Evolutionary conservation across 2,797 vertebrate genomes (phyloP).

Genomic region (Zalophus californianus): DNA sequence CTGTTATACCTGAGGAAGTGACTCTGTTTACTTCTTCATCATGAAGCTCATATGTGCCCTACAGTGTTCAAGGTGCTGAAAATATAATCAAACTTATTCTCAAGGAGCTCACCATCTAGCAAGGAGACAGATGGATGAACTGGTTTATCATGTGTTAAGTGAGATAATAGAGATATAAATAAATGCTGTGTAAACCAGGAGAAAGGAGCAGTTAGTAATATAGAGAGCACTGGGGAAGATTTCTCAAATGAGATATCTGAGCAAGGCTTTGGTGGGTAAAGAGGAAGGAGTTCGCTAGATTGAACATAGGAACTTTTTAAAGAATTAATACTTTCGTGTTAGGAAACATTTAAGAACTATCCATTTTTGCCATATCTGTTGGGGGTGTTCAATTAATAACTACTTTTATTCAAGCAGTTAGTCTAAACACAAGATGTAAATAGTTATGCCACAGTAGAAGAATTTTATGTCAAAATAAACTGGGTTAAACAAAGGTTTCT

Average conservation of each 20-base stretch:
- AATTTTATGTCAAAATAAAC: slow-evolving; percentile 36
- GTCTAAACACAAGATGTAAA: background rate
- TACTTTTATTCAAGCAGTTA: background rate
- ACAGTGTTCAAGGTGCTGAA: background rate
- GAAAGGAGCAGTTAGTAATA: slow-evolving; percentile 41
- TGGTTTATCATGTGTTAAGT: slow-evolving; percentile 34
- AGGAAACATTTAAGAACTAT: background rate
- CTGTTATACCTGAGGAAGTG: background rate
- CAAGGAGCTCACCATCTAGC: background rate
- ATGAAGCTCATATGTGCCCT: background rate
- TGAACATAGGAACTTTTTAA: background rate
- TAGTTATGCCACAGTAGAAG: background rate
- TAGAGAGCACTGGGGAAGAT: background rate
- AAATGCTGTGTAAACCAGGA: slow-evolving; percentile 5
- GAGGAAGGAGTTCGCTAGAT: background rate
- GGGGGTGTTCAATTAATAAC: background rate
- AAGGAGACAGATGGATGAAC: background rate
- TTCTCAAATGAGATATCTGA: slow-evolving; percentile 53
- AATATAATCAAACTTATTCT: slow-evolving; percentile 50
- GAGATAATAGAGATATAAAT: slow-evolving; percentile 10
- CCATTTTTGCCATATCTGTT: background rate
- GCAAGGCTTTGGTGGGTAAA: background rate
- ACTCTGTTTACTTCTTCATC: slow-evolving; percentile 9
- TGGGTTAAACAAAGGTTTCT: background rate
- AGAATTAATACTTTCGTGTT: slow-evolving; percentile 24